Percentiles rank a stretch among this genome's conserved stretches.
These are phyloP conservation scores for Natrix natrix DNA, from an alignment of 2,797 vertebrate species.

Conservation along the genomic window DNA sequence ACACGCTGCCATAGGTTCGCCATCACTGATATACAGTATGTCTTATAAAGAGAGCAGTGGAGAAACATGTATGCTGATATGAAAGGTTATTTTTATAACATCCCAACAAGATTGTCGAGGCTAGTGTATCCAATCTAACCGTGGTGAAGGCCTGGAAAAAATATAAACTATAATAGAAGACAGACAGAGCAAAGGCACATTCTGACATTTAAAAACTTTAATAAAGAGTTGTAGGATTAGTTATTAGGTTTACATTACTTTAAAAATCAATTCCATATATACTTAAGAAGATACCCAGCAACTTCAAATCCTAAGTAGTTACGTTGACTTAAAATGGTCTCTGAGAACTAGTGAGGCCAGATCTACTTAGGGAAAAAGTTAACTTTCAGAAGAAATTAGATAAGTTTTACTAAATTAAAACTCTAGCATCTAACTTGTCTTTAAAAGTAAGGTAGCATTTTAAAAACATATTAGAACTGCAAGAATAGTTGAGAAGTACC, in stretches of 20 bases:
- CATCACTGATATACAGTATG: background rate
- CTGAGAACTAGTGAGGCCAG: background rate
- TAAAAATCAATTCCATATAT: background rate
- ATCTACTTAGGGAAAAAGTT: background rate
- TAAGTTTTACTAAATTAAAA: background rate
- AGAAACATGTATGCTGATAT: background rate
- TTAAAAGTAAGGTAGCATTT: background rate
- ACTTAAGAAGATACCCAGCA: background rate
- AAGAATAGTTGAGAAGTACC: background rate
- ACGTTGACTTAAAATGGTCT: background rate
- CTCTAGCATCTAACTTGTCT: background rate
- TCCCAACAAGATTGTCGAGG: background rate
- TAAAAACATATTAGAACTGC: background rate
- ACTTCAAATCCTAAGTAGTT: background rate
- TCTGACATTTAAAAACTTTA: background rate
- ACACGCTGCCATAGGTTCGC: no score
- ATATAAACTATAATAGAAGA: background rate
- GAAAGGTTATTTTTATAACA: background rate
- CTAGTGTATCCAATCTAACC: background rate
- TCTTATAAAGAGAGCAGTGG: background rate
- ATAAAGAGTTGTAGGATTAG: background rate
- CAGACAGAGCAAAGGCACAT: background rate
- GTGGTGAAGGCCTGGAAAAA: background rate
- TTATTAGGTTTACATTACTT: background rate
- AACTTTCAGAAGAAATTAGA: background rate